phyloP scores from a whole-genome alignment of 1,140 invertebrate species.

The Triops cancriformis region DNA sequence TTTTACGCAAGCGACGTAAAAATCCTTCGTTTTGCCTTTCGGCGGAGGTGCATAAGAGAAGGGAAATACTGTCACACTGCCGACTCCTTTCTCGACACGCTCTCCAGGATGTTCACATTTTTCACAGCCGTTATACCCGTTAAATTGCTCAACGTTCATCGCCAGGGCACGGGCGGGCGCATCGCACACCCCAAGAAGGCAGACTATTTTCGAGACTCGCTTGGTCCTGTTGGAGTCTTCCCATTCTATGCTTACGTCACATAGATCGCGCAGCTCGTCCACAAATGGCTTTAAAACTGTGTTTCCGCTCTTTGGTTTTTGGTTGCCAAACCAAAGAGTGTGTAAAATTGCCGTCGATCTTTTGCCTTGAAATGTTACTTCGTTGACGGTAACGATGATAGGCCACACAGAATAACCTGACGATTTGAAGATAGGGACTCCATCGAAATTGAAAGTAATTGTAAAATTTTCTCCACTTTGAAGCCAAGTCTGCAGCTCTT shows the following conservation, averaged over 20 bases:
- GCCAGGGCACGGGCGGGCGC: not conserved
- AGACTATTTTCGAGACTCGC: not conserved
- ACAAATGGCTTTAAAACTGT: too few species aligned
- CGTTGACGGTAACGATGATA: constrained; percentile 22
- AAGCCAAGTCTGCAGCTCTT: too few species aligned
- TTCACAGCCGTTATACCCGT: too few species aligned
- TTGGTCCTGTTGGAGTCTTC: not conserved
- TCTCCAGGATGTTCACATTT: not conserved
- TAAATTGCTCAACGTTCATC: constrained; percentile 11
- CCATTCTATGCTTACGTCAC: not conserved
- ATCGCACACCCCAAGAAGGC: not conserved
- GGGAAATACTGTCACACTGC: not conserved
- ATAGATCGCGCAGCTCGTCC: not conserved
- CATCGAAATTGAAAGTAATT: too few species aligned
- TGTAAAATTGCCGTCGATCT: too few species aligned
- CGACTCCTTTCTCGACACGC: constrained; percentile 14
- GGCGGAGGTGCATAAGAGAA: not conserved
- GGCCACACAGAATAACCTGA: constrained; percentile 24
- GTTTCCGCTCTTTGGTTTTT: too few species aligned
- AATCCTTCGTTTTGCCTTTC: not conserved
- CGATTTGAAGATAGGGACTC: too few species aligned
- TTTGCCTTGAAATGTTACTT: constrained; percentile 16
- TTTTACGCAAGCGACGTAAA: not conserved
- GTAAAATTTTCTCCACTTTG: too few species aligned
- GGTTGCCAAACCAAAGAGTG: too few species aligned